These are phyloP conservation scores for Blastomussa wellsi DNA, from an alignment of 92 coral and sea anemone genomes.

Conservation along the genomic window DNA sequence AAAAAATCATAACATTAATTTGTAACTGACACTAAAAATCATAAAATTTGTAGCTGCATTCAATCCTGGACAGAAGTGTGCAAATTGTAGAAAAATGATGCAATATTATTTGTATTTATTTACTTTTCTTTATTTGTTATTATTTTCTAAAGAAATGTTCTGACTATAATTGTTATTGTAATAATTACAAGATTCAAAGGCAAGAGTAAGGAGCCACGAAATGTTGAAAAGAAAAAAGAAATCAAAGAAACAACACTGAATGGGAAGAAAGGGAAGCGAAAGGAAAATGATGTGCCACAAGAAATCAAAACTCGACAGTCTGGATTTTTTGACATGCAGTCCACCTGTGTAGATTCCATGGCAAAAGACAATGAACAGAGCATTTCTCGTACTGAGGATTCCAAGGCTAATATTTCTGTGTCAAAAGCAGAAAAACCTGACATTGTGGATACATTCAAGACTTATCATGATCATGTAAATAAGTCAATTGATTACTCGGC, in stretches of 20 bases:
- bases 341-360: background rate
- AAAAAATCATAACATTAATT: no score
- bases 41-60: no score
- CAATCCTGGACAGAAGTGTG: no score
- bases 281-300: constrained; percentile 7
- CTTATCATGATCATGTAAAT: background rate
- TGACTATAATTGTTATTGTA: background rate
- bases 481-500: background rate
- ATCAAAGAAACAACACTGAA: background rate
- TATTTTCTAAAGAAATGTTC: background rate
- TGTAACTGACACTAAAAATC: no score
- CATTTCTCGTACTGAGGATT: background rate
- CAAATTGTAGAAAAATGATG: no score
- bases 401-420: background rate
- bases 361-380: background rate
- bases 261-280: background rate
- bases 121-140: no score
- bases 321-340: background rate
- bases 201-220: background rate
- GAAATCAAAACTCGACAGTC: background rate
- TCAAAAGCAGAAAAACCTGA: background rate
- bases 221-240: constrained; percentile 9
- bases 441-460: background rate
- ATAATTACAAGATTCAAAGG: constrained; percentile 4
- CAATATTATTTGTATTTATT: no score